Evolutionary conservation across 2,888 invertebrate genomes (phyloP).

Genomic region (Hedychridium roseum): DNA sequence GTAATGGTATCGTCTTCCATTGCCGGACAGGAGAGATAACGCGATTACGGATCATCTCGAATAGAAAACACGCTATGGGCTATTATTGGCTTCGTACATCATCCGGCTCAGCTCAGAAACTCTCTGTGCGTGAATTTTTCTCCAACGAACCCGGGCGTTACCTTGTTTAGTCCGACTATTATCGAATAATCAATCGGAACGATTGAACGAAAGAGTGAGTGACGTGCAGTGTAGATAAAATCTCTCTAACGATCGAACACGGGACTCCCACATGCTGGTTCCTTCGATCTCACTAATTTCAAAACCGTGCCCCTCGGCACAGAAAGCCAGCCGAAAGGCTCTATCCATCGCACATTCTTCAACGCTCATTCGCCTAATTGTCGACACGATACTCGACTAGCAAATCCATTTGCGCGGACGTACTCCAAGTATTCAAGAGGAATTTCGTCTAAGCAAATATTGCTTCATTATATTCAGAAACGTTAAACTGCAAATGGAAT

Average conservation of each 20-base stretch:
- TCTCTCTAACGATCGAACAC: conserved; percentile 61
- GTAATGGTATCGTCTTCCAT: neutral
- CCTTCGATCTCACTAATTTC: conserved; percentile 30
- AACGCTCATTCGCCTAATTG: conserved; percentile 58
- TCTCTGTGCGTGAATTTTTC: too few relatives aligned
- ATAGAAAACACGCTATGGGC: too few relatives aligned
- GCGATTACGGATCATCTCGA: too few relatives aligned
- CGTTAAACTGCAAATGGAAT: too few relatives aligned
- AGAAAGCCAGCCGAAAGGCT: conserved; percentile 32
- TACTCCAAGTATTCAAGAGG: too few relatives aligned
- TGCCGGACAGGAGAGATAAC: too few relatives aligned
- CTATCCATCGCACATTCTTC: conserved; percentile 53
- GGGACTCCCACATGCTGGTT: conserved; percentile 53
- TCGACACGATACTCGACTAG: conserved; percentile 50
- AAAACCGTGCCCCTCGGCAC: conserved; percentile 30
- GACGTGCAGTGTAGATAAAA: conserved; percentile 58
- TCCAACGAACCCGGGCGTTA: too few relatives aligned
- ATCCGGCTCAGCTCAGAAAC: too few relatives aligned
- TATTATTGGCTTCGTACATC: too few relatives aligned
- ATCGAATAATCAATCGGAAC: conserved; percentile 46
- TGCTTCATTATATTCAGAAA: too few relatives aligned
- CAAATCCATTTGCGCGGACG: neutral
- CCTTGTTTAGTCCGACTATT: conserved; percentile 30
- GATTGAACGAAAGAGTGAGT: conserved; percentile 54
- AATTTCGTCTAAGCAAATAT: too few relatives aligned